Conservation (phyloP, 2,797 vertebrate genomes). For the Sebastes nivosus region DNA sequence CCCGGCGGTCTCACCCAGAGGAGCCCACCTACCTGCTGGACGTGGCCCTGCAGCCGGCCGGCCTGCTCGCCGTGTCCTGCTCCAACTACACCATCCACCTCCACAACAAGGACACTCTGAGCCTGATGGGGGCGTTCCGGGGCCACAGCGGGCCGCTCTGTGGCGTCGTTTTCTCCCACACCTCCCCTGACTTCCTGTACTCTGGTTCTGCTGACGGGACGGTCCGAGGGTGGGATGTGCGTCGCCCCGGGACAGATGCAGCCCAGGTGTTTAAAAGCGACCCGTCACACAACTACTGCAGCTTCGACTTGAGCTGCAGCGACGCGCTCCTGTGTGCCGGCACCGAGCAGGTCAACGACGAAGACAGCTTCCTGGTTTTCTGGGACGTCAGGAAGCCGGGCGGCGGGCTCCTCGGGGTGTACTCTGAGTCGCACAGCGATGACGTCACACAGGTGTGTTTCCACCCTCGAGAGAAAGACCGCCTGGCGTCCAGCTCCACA, state of each 20-base stretch:
- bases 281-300: slow-evolving; percentile 84
- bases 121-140: slow-evolving; percentile 71
- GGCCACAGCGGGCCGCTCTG: slow-evolving; percentile 72
- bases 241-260: slow-evolving; percentile 72
- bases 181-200: slow-evolving; percentile 75
- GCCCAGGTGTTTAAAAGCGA: slow-evolving; percentile 84
- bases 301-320: slow-evolving; percentile 88
- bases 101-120: slow-evolving; percentile 83
- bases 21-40: slow-evolving; percentile 88
- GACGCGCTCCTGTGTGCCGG: slow-evolving; percentile 90
- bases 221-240: slow-evolving; percentile 87
- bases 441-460: slow-evolving; percentile 93
- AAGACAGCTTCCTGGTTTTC: slow-evolving; percentile 91
- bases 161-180: slow-evolving; percentile 83
- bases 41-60: slow-evolving; percentile 72
- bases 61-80: slow-evolving; percentile 84
- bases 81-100: slow-evolving; percentile 84
- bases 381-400: slow-evolving; percentile 87
- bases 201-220: slow-evolving; percentile 87
- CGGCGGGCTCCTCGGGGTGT: slow-evolving; percentile 84
- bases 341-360: slow-evolving; percentile 87
- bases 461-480: slow-evolving; percentile 86
- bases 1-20: slow-evolving; percentile 73
- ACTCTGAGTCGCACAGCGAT: slow-evolving; percentile 94
- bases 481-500: slow-evolving; percentile 87